Evolutionary conservation across 2,888 invertebrate species (phyloP).

Genomic region (Melanostoma scalare): DNA sequence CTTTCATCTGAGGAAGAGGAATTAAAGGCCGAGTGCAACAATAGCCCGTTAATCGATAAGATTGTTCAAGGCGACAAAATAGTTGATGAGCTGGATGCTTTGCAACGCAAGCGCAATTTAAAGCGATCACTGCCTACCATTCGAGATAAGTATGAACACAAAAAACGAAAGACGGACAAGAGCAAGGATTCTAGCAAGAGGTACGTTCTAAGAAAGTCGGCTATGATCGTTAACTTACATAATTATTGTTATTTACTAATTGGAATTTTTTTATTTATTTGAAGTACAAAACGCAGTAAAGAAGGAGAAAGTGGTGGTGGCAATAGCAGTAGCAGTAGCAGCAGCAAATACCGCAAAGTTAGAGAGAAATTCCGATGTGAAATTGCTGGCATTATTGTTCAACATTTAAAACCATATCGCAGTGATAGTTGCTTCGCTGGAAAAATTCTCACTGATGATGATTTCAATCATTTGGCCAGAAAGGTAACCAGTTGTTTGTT

Average conservation of each 20-base stretch:
- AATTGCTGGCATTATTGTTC: slow-evolving; percentile 92
- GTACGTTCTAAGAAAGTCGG: slow-evolving; percentile 57
- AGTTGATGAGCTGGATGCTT: slow-evolving; percentile 79
- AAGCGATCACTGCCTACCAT: slow-evolving; percentile 75
- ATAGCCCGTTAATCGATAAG: slow-evolving; percentile 76
- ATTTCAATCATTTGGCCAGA: slow-evolving; percentile 96
- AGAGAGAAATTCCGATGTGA: slow-evolving; percentile 93
- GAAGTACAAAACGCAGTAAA: slow-evolving; percentile 74
- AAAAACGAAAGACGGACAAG: slow-evolving; percentile 76
- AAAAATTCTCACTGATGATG: slow-evolving; percentile 93
- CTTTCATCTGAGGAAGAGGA: slow-evolving; percentile 78
- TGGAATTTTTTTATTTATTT: neutral
- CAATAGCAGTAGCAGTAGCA: slow-evolving; percentile 28
- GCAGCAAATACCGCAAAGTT: slow-evolving; percentile 88
- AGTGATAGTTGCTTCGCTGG: slow-evolving; percentile 92
- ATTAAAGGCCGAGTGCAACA: slow-evolving; percentile 75
- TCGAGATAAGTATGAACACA: slow-evolving; percentile 74
- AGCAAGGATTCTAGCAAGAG: slow-evolving; percentile 74
- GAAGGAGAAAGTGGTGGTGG: slow-evolving; percentile 71
- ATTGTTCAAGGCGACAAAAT: slow-evolving; percentile 78
- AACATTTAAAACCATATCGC: slow-evolving; percentile 93
- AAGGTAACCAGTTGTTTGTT: slow-evolving; percentile 85
- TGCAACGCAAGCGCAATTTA: slow-evolving; percentile 76
- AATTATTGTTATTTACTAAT: neutral
- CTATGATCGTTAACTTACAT: neutral